Conservation (phyloP, 1,140 invertebrate species). For the Pollicipes pollicipes region DNA sequence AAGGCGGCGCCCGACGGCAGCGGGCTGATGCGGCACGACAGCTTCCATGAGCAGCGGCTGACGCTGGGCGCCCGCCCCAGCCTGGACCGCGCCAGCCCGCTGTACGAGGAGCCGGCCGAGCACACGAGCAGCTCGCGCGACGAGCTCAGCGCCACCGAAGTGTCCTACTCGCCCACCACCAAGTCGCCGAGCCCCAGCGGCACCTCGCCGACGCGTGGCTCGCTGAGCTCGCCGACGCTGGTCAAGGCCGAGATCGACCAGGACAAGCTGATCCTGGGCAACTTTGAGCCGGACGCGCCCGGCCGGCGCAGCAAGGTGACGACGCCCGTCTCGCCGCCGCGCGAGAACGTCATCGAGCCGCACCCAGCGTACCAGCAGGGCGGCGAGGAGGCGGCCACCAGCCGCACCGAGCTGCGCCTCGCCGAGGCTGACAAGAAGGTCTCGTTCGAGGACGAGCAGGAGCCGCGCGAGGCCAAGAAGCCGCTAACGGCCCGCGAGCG, state of each 20-base stretch:
- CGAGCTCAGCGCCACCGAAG: too few relatives aligned
- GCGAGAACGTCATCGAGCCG: background rate
- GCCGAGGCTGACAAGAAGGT: background rate
- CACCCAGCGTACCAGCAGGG: background rate
- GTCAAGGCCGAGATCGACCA: background rate
- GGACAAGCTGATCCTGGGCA: conserved; percentile 1
- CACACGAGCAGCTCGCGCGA: too few relatives aligned
- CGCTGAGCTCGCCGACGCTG: background rate
- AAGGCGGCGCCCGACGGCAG: background rate
- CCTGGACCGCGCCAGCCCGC: too few relatives aligned
- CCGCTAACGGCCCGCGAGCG: background rate
- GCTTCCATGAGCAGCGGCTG: background rate
- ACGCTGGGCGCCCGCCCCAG: too few relatives aligned
- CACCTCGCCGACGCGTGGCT: too few relatives aligned
- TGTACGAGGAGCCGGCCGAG: too few relatives aligned
- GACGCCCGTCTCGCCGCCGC: background rate
- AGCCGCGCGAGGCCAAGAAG: background rate
- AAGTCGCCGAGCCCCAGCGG: too few relatives aligned
- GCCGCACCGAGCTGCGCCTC: too few relatives aligned
- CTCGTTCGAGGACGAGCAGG: background rate
- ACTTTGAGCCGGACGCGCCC: background rate
- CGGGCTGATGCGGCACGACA: background rate
- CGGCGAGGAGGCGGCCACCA: too few relatives aligned
- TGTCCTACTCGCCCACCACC: too few relatives aligned
- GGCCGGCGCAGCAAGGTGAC: background rate